phyloP scores from a whole-genome alignment of 2,113 vertebrate genomes.

The Podilymbus podiceps region DNA sequence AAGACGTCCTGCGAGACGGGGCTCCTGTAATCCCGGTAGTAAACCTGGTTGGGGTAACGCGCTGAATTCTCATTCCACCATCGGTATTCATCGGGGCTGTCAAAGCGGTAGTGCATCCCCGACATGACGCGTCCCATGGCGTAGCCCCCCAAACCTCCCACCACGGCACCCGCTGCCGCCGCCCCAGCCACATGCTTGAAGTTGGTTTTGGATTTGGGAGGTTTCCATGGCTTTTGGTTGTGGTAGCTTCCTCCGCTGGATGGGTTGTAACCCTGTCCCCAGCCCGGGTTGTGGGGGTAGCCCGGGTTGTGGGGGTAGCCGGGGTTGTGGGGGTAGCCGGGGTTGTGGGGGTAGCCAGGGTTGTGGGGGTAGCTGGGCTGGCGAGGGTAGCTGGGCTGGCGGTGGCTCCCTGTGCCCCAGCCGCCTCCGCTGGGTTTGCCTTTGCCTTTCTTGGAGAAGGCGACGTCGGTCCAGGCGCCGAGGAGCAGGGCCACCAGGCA shows the following conservation, averaged over 20 bases:
- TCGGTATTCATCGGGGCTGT: constrained; percentile 67
- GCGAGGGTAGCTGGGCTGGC: constrained; percentile 42
- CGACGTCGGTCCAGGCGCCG: constrained; percentile 11
- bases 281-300: constrained; percentile 8
- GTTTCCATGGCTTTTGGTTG: constrained; percentile 67
- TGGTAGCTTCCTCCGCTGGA: constrained; percentile 50
- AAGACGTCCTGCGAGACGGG: constrained; percentile 70
- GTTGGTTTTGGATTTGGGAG: constrained; percentile 73
- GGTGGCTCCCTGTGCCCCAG: constrained; percentile 46
- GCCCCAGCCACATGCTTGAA: constrained; percentile 72
- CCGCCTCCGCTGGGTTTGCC: constrained; percentile 62
- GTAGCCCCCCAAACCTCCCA: constrained; percentile 73
- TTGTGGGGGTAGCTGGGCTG: neutral
- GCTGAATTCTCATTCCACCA: constrained; percentile 69
- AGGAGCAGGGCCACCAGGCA: constrained; percentile 67
- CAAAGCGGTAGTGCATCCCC: constrained; percentile 65
- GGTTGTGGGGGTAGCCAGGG: neutral
- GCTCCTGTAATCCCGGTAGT: constrained; percentile 61
- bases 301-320: neutral
- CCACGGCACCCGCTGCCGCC: constrained; percentile 57
- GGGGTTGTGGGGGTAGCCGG: neutral
- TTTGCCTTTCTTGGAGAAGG: constrained; percentile 68
- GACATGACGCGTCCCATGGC: constrained; percentile 73
- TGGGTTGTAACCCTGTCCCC: constrained; percentile 62
- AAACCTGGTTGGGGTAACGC: constrained; percentile 74